Conservation (phyloP, 2,888 invertebrate genomes). For the Lycaena phlaeas region DNA sequence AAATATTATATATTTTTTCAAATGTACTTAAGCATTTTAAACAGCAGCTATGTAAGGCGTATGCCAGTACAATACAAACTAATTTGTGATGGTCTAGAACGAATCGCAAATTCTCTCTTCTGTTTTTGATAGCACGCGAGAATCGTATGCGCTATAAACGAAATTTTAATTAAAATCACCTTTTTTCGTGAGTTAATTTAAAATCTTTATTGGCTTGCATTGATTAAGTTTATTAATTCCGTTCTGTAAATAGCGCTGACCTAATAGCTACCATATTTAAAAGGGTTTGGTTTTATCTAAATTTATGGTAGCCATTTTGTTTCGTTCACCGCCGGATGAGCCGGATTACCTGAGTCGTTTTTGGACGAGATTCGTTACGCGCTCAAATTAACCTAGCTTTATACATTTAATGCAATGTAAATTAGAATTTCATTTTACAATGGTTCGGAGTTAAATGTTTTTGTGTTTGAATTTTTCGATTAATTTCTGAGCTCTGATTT, state of each 20-base stretch:
- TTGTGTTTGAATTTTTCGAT: too few relatives aligned
- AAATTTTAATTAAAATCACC: slow-evolving; percentile 6
- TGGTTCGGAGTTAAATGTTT: too few relatives aligned
- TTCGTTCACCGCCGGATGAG: slow-evolving; percentile 27
- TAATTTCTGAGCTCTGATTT: too few relatives aligned
- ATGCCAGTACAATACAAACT: too few relatives aligned
- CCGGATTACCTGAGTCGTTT: slow-evolving; percentile 6
- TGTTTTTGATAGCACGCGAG: too few relatives aligned
- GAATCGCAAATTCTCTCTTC: too few relatives aligned
- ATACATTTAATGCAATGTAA: slow-evolving; percentile 25
- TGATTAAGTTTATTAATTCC: slow-evolving; percentile 6
- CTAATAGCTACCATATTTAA: slow-evolving; percentile 21
- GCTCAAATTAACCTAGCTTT: neutral
- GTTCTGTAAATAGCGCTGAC: slow-evolving; percentile 7
- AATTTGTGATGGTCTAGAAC: too few relatives aligned
- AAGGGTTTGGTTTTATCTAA: slow-evolving; percentile 21
- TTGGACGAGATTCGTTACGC: slow-evolving; percentile 2
- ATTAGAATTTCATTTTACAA: slow-evolving; percentile 13
- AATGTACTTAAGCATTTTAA: too few relatives aligned
- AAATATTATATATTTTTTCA: too few relatives aligned
- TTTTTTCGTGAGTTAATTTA: neutral
- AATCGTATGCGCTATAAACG: too few relatives aligned
- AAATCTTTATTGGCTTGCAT: neutral
- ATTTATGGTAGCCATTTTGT: slow-evolving; percentile 30
- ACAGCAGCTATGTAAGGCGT: too few relatives aligned